Evolutionary conservation across 2,888 invertebrate genomes (phyloP).

Genomic region (Orchestes rusci): DNA sequence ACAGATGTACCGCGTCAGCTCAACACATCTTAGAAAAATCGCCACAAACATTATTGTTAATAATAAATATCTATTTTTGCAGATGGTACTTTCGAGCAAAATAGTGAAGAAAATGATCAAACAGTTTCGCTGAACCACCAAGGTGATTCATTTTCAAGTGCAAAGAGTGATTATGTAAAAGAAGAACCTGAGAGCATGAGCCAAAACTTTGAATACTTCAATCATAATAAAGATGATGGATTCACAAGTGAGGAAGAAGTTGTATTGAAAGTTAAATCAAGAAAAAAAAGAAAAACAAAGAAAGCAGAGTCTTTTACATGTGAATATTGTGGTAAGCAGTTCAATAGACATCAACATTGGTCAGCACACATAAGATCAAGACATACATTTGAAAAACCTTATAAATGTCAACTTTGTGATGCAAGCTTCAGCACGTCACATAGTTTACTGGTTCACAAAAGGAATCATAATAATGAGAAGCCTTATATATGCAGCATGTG

Average conservation of each 20-base stretch:
- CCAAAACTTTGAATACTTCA: conserved; percentile 15
- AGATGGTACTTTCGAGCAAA: too few species aligned
- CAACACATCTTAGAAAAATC: too few species aligned
- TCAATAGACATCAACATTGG: conserved; percentile 32
- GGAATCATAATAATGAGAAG: conserved; percentile 32
- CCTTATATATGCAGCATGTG: conserved; percentile 31
- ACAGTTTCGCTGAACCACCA: too few species aligned
- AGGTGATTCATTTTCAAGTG: too few species aligned
- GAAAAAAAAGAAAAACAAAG: conserved; percentile 20
- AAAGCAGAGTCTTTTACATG: conserved; percentile 28
- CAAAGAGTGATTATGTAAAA: too few species aligned
- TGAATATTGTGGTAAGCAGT: conserved; percentile 32
- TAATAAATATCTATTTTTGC: too few species aligned
- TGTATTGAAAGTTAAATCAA: conserved; percentile 9
- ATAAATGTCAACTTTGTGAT: conserved; percentile 32
- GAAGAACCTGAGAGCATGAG: too few species aligned
- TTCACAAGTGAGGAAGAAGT: conserved; percentile 23
- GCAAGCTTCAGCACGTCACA: conserved; percentile 32
- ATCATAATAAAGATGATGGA: conserved; percentile 5
- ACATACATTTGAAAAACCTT: conserved; percentile 34
- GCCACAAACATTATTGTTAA: too few species aligned
- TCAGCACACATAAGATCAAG: conserved; percentile 32
- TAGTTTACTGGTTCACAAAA: conserved; percentile 31
- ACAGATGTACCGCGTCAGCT: too few species aligned
- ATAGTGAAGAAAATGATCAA: too few species aligned